A percentile compares a stretch with the other conserved stretches of the same genome.
These are phyloP conservation scores for Latrodectus geometricus DNA, from an alignment of 1,140 invertebrate genomes.

Conservation along the genomic window DNA sequence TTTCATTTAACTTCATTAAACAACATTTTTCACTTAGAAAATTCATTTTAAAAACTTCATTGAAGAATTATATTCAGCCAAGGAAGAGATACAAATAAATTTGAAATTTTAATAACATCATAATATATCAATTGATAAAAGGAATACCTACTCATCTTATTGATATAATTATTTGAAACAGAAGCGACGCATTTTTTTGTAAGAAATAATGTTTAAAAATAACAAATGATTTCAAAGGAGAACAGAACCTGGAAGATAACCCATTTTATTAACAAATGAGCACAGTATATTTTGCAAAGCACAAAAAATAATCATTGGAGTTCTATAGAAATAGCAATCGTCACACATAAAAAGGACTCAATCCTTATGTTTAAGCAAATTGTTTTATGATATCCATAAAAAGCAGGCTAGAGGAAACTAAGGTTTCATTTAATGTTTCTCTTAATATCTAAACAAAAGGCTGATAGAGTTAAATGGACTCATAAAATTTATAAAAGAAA, in stretches of 20 bases:
- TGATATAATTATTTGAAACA: no score
- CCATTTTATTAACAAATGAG: background rate
- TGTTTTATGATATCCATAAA: background rate
- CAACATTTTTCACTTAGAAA: background rate
- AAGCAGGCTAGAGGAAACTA: background rate
- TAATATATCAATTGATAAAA: no score
- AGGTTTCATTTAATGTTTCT: background rate
- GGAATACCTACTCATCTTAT: no score
- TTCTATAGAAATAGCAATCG: background rate
- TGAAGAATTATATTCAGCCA: no score
- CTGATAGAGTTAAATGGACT: background rate
- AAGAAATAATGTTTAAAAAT: background rate
- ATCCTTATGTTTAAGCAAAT: background rate
- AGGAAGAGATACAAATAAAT: no score
- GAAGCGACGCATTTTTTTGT: no score
- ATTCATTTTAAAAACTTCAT: no score
- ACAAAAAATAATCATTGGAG: background rate
- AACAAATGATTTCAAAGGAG: background rate
- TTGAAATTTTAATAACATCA: no score
- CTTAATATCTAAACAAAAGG: background rate
- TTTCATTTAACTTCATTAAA: no score
- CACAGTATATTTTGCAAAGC: background rate
- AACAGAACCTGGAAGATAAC: background rate
- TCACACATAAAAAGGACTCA: background rate
- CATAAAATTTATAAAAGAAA: background rate